These are phyloP conservation scores for Pelvicachromis taeniatus DNA, from an alignment of 2,113 vertebrate genomes.

Conservation along the genomic window DNA sequence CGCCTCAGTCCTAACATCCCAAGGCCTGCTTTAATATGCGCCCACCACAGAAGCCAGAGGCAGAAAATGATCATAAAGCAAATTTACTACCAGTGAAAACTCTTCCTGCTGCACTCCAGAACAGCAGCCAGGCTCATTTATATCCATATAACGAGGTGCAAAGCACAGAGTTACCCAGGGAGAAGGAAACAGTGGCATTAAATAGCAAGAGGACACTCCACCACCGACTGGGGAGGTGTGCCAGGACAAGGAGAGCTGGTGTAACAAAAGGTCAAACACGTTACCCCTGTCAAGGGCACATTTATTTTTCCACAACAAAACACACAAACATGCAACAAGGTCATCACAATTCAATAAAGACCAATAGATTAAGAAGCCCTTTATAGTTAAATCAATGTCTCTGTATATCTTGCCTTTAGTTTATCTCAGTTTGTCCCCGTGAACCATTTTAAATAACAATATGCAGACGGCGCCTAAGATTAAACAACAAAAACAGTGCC, in stretches of 20 bases:
- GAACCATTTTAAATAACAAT: slow-evolving; percentile 34
- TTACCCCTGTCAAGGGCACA: slow-evolving; percentile 57
- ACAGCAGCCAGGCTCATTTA: slow-evolving; percentile 31
- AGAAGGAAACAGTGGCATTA: not conserved
- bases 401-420: slow-evolving; percentile 46
- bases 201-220: not conserved
- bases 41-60: slow-evolving; percentile 1
- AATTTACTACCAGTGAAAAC: slow-evolving; percentile 29
- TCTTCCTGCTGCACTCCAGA: slow-evolving; percentile 6
- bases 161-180: not conserved
- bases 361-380: slow-evolving; percentile 77
- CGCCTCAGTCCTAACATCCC: not conserved
- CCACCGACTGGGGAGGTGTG: not conserved
- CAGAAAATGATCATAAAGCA: slow-evolving; percentile 47
- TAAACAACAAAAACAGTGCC: slow-evolving; percentile 33
- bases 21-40: not conserved
- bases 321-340: slow-evolving; percentile 80
- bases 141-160: slow-evolving; percentile 31
- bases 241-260: not conserved
- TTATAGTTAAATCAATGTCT: slow-evolving; percentile 71
- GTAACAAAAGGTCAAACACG: slow-evolving; percentile 61
- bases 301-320: slow-evolving; percentile 78
- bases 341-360: slow-evolving; percentile 77
- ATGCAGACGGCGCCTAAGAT: slow-evolving; percentile 25
- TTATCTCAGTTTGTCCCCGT: slow-evolving; percentile 27